Evolutionary conservation across 1,140 invertebrate genomes (phyloP), one percentile per base, ranked within the genome.

Genomic region (Drosophila jambulina): DNA sequence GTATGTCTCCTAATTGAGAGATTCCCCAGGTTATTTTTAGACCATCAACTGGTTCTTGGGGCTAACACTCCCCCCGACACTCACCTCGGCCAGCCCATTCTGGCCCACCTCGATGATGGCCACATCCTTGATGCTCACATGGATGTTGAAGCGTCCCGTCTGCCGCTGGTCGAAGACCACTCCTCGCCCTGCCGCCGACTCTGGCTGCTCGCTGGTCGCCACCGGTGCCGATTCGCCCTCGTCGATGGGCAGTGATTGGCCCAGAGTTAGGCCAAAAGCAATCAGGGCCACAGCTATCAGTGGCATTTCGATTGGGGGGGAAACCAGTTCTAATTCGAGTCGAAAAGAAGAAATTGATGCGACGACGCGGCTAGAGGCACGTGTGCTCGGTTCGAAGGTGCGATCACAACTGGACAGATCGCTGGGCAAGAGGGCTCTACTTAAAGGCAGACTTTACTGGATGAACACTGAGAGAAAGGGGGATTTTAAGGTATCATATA

Each of bases 91-190:
- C 57, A 94, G 82, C 21, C 94, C 94, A 59, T 94, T 94, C 59
- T 94, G 93, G 21, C 95, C 76, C 38, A 97, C 83, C 34, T 96
- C 96, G 69, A 96, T 94, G 77, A 97, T 95, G 82, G 96, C 94
- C 57, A 97, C 93, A 93, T 97, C 95, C 93, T 97, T 97, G 54
- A 97, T 92, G 86, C 96, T 95, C 48, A 97, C 93, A 82, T 96
- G 96, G 45, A 97, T 95, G 93, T 97, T 97, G 72, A 96, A 94
- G 65, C 96, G 95, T 5, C 96, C 96, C 2, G 94, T 95, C 92
- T 97, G 96, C 36, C 95, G 94, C 90, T 97, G 96, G 92, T 97
- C 96, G 91, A 95, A 96, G 23, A 85, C 59, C 29, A 80, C 74
- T 51, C 74, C 74, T 51, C 74, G 70, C 80, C 57, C 69, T 10